Evolutionary conservation across 2,113 vertebrate genomes (phyloP).

Genomic region (Thalassoma bifasciatum): DNA sequence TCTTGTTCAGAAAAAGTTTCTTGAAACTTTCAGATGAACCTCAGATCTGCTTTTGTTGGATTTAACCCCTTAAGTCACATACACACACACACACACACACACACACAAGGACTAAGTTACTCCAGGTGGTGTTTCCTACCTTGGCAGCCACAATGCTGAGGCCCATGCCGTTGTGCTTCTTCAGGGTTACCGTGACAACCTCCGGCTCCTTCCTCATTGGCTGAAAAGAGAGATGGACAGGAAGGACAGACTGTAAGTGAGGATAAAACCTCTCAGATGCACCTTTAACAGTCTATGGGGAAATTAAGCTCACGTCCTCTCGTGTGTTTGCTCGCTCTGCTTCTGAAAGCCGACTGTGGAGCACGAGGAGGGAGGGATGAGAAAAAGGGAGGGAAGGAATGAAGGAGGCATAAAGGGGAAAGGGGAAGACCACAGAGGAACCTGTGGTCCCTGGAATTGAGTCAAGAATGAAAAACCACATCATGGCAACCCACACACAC

Average conservation of each 20-base stretch:
- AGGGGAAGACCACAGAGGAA: constrained; percentile 78
- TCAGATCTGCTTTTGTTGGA: neutral
- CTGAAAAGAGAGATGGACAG: constrained; percentile 78
- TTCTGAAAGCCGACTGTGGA: constrained; percentile 30
- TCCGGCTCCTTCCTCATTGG: constrained; percentile 97
- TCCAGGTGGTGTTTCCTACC: constrained; percentile 83
- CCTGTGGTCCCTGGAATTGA: constrained; percentile 79
- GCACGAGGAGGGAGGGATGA: constrained; percentile 46
- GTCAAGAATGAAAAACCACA: constrained; percentile 84
- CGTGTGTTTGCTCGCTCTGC: neutral
- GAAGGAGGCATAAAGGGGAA: constrained; percentile 55
- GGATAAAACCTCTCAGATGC: constrained; percentile 11
- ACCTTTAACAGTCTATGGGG: neutral
- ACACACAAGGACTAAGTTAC: neutral
- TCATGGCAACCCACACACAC: constrained; percentile 47
- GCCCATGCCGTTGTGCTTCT: constrained; percentile 99
- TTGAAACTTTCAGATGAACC: neutral
- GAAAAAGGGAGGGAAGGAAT: constrained; percentile 51
- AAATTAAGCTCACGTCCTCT: neutral
- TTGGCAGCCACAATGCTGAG: constrained; percentile 99
- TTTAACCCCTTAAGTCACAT: constrained; percentile 15
- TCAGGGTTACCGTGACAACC: constrained; percentile 96
- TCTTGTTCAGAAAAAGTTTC: neutral
- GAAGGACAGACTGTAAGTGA: constrained; percentile 51
- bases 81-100: neutral